Evolutionary conservation across 2,888 invertebrate species (phyloP), one percentile per base, ranked within the genome.

Genomic region (Hyles lineata): DNA sequence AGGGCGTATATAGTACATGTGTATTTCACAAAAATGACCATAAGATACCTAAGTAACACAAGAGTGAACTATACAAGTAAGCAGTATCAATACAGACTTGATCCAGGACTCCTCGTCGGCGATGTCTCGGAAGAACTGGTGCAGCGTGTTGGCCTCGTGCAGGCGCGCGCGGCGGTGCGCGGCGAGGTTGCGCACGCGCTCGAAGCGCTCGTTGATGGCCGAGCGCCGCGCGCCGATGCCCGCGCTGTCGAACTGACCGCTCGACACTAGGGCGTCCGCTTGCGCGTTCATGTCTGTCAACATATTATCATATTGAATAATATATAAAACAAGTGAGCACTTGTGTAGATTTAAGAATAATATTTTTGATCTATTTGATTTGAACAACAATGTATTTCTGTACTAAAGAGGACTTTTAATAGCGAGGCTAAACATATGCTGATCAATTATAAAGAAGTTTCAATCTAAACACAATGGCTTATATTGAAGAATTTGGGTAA

Each of bases 61-160:
- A 2, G 0, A 23, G 23, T 60, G 25, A 17, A 25, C 1, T 25
- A 61, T 43, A 11, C 15, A 11, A 35, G 5, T 7, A 35, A 43
- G 29, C 25, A 29, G 61, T 23, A 61, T 2, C 32, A n/a, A 58
- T 23, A 86, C 89, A 80, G 76, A 97, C 97, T 99, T 99, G 90
- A 99, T 99, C 99, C 99, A 99, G 9, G 99, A 98, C 93, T 99
- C 99, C 94, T 99, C 99, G 88, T 99, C 99, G 77, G 99, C 99
- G 89, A 99, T 99, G 89, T 99, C 99, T 72, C 99, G 95, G 96
- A 99, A 98, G 97, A 99, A 99, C 94, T 99, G 99, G 92, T 99
- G 99, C 87, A 99, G 96, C 8, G 99, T 99, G 89, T 99, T 98
- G 61, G 99, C 99, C 92, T 99, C 99, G 90, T 98, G 98, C 74